These are phyloP conservation scores for Oasisia sp. DNA, from an alignment of 2,888 invertebrate genomes.

Conservation along the genomic window DNA sequence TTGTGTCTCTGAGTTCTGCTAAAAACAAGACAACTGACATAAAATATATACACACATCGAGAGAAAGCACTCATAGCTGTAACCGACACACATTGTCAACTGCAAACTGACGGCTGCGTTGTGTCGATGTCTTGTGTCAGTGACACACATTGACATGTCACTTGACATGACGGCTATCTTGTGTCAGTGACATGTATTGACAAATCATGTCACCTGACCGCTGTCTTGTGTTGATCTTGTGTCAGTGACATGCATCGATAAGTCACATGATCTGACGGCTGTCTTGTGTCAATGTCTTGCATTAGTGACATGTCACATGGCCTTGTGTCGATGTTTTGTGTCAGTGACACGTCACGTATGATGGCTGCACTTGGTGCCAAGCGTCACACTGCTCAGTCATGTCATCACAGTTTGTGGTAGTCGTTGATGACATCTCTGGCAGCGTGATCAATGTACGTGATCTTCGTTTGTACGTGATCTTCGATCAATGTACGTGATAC, in stretches of 20 bases:
- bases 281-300: too few species aligned
- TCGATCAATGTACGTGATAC: not conserved
- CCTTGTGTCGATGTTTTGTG: too few species aligned
- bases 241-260: too few species aligned
- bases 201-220: too few species aligned
- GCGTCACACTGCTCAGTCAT: not conserved
- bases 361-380: not conserved
- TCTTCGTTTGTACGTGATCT: too few species aligned
- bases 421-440: not conserved
- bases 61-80: not conserved
- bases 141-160: too few species aligned
- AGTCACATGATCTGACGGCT: too few species aligned
- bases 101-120: not conserved
- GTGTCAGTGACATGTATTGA: too few species aligned
- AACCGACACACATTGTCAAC: not conserved
- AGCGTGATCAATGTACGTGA: not conserved
- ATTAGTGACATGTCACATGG: too few species aligned
- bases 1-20: not conserved
- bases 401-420: conserved; percentile 3
- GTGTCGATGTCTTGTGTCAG: not conserved
- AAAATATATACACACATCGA: not conserved
- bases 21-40: conserved; percentile 6
- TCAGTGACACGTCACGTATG: not conserved
- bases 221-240: too few species aligned
- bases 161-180: too few species aligned